Base-by-base conservation (phyloP, 1,140 invertebrate genomes). In the Temnothorax curvispinosus region DNA sequence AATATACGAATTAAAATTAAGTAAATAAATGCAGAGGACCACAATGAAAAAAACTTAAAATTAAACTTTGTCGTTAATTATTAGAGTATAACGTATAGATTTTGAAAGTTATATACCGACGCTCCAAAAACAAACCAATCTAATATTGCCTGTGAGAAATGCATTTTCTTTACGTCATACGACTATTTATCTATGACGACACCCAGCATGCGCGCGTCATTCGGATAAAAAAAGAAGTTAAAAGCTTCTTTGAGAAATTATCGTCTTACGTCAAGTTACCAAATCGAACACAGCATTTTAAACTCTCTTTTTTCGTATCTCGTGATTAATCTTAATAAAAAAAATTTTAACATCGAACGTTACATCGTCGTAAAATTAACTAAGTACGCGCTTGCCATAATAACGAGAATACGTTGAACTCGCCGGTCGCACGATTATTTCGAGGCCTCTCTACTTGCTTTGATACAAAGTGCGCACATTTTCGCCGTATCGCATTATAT, bases 391-490 rank as follows among this genome's bases (percentile, higher is more conserved):
- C 32, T 60, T 3, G 38, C 2, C 18, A 6, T 2, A 32, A 78
- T 8, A 18, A 56, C 27, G 35, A 80, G 56, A 54, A 38, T 80
- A 44, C 27, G 21, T 72, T 82, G 60, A 82, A 71, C 75, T 77
- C 62, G 8, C 44, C 41, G 35, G 35, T 71, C 47, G 50, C 77
- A 41, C 32, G 67, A 72, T 72, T 72, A 56, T 72, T 72, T 58
- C 78, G 50, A 72, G 21, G 15, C 9, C 35, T 81, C 21, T 52
- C 65, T 82, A 56, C 65, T 58, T 9, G 35, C 47, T 47, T 69
- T 3, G 64, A 84, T 72, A 69, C 65, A 82, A 86, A 86, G 78
- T 62, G 77, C 77, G 58, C 78, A 52, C 78, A 41, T 84, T 81
- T 71, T 81, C 78, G 38, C 50, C 52, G 78, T 64, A 72, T 21